Evolutionary conservation across 2,797 vertebrate species (phyloP).

Genomic region (Ataeniobius toweri): DNA sequence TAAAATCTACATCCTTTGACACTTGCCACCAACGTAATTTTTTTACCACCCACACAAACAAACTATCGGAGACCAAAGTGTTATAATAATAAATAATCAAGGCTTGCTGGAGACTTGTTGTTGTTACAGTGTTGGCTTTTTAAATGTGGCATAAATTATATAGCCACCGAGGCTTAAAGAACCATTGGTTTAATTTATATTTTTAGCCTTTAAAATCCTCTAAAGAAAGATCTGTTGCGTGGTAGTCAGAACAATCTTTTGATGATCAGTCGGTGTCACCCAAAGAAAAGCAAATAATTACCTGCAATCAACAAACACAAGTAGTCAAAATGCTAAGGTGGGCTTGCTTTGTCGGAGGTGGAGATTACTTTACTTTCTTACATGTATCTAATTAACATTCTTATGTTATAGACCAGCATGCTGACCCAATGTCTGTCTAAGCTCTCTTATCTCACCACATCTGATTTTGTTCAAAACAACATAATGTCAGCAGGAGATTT

Average conservation of each 20-base stretch:
- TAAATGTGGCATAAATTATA: conserved; percentile 24
- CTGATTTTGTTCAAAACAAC: background rate
- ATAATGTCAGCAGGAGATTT: conserved; percentile 8
- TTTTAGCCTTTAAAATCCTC: conserved; percentile 10
- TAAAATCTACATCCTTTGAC: background rate
- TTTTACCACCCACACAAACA: conserved; percentile 1
- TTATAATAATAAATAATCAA: conserved; percentile 40
- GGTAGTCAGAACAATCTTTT: conserved; percentile 1
- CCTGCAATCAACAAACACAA: background rate
- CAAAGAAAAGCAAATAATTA: conserved; percentile 7
- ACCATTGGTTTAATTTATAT: background rate
- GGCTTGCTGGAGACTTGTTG: conserved; percentile 25
- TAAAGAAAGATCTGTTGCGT: background rate
- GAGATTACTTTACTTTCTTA: conserved; percentile 2
- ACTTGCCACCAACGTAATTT: background rate
- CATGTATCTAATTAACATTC: background rate
- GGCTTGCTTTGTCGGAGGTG: background rate
- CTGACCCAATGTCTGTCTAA: conserved; percentile 1
- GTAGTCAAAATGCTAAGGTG: background rate
- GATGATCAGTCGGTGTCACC: background rate
- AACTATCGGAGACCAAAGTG: conserved; percentile 15
- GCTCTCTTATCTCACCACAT: conserved; percentile 7
- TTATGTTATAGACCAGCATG: background rate
- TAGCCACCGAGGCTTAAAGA: conserved; percentile 17
- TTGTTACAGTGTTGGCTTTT: conserved; percentile 28